phyloP scores from a whole-genome alignment of 2,888 invertebrate species.

The Schizaphis graminum region DNA sequence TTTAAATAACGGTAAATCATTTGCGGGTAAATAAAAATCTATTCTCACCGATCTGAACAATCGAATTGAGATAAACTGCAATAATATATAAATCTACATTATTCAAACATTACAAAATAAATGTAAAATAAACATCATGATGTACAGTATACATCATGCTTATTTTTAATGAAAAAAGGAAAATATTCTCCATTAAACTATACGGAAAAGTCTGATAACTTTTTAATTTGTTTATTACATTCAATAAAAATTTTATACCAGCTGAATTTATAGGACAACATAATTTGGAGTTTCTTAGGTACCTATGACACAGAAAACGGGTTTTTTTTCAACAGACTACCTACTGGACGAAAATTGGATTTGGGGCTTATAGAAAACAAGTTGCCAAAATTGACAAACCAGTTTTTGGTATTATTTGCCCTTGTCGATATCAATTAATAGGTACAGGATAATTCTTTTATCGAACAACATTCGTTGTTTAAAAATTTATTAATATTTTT shows the following conservation, averaged over 20 bases:
- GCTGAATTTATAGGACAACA: conserved; percentile 2
- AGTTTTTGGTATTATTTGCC: neutral
- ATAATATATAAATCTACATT: neutral
- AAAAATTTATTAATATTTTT: no score
- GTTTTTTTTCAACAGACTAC: neutral
- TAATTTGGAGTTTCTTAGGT: conserved; percentile 29
- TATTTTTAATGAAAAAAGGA: neutral
- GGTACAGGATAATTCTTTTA: no score
- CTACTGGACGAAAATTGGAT: neutral
- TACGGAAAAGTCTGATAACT: neutral
- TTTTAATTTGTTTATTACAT: neutral
- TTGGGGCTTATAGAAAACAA: neutral
- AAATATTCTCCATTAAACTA: neutral
- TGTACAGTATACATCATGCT: neutral
- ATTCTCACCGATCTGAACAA: neutral
- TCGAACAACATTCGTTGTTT: no score
- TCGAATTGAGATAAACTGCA: neutral
- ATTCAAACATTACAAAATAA: neutral
- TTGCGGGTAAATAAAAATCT: neutral
- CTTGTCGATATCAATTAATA: neutral
- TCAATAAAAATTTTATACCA: neutral
- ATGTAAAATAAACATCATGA: neutral
- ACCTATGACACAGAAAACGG: neutral
- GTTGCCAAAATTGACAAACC: conserved; percentile 28
- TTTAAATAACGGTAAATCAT: neutral